phyloP scores from a whole-genome alignment of 2,888 invertebrate genomes.

The Acronicta alni region DNA sequence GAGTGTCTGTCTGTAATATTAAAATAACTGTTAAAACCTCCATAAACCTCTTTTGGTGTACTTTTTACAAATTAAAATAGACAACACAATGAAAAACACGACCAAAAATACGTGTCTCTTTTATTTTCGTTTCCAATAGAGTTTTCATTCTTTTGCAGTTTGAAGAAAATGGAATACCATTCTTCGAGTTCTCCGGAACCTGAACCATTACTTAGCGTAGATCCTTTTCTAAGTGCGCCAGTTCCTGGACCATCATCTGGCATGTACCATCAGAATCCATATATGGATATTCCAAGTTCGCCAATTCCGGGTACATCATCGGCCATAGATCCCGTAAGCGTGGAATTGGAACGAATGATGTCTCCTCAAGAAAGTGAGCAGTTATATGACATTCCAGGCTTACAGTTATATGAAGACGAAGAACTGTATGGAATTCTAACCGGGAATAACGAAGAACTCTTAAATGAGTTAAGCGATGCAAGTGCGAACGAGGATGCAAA shows the following conservation, averaged over 20 bases:
- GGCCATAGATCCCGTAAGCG: constrained; percentile 41
- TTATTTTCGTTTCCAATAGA: constrained; percentile 32
- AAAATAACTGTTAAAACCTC: constrained; percentile 38
- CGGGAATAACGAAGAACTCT: constrained; percentile 30
- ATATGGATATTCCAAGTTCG: constrained; percentile 45
- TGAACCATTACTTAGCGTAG: constrained; percentile 38
- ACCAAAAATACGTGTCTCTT: constrained; percentile 31
- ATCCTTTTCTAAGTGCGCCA: constrained; percentile 39
- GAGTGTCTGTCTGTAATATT: constrained; percentile 19
- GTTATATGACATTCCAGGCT: constrained; percentile 38
- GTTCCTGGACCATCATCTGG: constrained; percentile 38
- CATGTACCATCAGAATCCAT: constrained; percentile 36
- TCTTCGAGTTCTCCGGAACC: constrained; percentile 39
- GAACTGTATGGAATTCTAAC: constrained; percentile 30
- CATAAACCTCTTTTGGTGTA: constrained; percentile 38
- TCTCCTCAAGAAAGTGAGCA: constrained; percentile 43
- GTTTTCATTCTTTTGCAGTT: constrained; percentile 37
- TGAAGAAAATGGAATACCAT: constrained; percentile 35
- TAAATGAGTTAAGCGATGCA: constrained; percentile 31
- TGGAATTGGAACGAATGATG: constrained; percentile 41
- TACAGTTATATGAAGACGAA: constrained; percentile 22
- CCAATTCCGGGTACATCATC: constrained; percentile 42
- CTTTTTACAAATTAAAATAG: constrained; percentile 38
- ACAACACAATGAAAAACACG: constrained; percentile 31
- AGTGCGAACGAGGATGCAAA: constrained; percentile 37